Conservation (phyloP, 2,113 vertebrate genomes). For the Epinephelus lanceolatus region DNA sequence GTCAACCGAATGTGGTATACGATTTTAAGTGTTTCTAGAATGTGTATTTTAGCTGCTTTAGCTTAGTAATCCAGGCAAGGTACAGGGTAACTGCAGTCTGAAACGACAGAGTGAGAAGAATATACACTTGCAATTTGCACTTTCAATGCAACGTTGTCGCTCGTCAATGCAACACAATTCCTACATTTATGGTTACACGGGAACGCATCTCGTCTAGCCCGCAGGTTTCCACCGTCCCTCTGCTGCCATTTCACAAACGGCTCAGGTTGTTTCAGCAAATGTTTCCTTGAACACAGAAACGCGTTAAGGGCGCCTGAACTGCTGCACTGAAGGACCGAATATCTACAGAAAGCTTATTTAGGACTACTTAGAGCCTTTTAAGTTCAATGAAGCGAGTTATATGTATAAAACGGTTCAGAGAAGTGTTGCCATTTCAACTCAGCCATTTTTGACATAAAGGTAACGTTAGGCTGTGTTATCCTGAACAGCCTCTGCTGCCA, state of each 20-base stretch:
- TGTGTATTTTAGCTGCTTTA: rapidly evolving
- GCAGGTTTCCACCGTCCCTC: neutral
- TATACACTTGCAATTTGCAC: neutral
- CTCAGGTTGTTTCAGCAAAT: neutral
- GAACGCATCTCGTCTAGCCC: constrained; percentile 38
- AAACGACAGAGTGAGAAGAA: neutral
- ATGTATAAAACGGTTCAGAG: neutral
- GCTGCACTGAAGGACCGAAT: too few relatives aligned
- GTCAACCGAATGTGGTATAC: too few relatives aligned
- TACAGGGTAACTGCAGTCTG: neutral
- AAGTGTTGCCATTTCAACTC: neutral
- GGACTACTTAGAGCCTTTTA: neutral
- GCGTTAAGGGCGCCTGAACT: rapidly evolving
- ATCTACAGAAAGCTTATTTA: neutral
- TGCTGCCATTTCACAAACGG: neutral
- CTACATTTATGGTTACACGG: neutral
- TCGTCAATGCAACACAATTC: neutral
- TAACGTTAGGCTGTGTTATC: neutral
- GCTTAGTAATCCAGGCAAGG: neutral
- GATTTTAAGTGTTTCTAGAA: neutral
- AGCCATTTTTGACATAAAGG: neutral
- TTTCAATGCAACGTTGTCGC: neutral
- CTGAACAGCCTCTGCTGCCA: neutral
- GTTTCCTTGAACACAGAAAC: neutral
- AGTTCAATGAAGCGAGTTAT: neutral